Base-by-base conservation (phyloP, 2,888 invertebrate genomes). In the Cryptus viduatorius region DNA sequence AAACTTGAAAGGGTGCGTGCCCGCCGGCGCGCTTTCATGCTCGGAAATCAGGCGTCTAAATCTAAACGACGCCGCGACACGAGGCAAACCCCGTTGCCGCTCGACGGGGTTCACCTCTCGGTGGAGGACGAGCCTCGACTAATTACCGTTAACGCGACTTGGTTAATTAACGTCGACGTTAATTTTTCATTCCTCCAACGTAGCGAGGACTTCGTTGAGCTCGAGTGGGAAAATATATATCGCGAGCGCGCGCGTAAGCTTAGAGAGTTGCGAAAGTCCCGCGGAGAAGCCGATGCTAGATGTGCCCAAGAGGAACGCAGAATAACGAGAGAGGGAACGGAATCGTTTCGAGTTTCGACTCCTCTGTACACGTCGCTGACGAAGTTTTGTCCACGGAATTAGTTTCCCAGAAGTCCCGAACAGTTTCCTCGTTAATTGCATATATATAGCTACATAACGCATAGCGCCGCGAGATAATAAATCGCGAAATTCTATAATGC, bases 141-240 rank as follows among this genome's bases (percentile, higher is more conserved):
- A 92, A 92, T 92, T 92, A 91, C 90, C 89, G 91, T 91, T 91
- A 91, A 91, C 91, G 90, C 88, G 88, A 89, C 88, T 89, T 89
- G 90, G 89, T 90, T 91, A 91, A 91, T 91, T 91, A 91, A 89
- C 89, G 89, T 87, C 87, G 88, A 89, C 88, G 86, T 89, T 90
- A 90, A 90, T 87, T 84, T 84, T 87, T 83, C 84, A 87, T 86
- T 82, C 80, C 61, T 24, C 69, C 53, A 46, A 69, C 73, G 68
- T 31, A 69, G 42, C 42, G 68, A 37, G 48, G 44, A 65, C 46
- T 48, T 16, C 37, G 37, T 46, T n/a, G 50, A 59, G 61, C 50
- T 29, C 61, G 75, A 82, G 48, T 72, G 46, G 64, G 64, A 53
- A 50, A 19, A 12, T 14, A 64, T 7, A 64, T 64, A 50, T 68